Percentiles rank a stretch among this genome's conserved stretches.
Evolutionary conservation across 2,888 invertebrate genomes (phyloP).

Genomic region (Drosophila antonietae): DNA sequence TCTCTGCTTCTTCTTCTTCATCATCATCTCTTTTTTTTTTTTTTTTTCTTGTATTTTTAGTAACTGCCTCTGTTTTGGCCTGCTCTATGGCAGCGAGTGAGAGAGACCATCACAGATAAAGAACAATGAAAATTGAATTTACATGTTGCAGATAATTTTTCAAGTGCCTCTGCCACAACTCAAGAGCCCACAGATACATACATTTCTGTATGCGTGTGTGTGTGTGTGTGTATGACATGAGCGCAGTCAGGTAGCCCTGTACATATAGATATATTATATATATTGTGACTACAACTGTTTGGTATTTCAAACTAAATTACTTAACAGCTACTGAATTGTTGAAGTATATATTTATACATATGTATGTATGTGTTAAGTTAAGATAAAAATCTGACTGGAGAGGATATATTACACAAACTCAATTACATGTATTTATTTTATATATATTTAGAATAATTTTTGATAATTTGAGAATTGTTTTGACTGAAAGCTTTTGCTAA

Average conservation of each 20-base stretch:
- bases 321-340: not conserved
- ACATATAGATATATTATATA: conserved; percentile 14
- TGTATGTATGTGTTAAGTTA: no score
- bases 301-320: conserved; percentile 21
- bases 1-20: conserved; percentile 8
- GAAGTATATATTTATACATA: no score
- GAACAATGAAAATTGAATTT: conserved; percentile 83
- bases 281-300: conserved; percentile 22
- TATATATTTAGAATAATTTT: no score
- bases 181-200: conserved; percentile 45
- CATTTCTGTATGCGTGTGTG: conserved; percentile 4
- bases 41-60: conserved; percentile 57
- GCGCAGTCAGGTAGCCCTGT: conserved; percentile 53
- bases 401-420: no score
- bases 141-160: conserved; percentile 82
- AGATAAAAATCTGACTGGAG: not conserved
- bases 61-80: conserved; percentile 63
- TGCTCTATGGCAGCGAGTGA: conserved; percentile 26
- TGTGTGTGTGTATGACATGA: conserved; percentile 38
- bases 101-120: conserved; percentile 68
- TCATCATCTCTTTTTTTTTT: conserved; percentile 4
- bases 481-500: no score
- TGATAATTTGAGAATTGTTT: no score
- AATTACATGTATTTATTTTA: no score
- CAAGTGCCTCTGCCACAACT: conserved; percentile 68